Conservation (phyloP, 2,888 invertebrate species). For the Ectropis crepuscularia region DNA sequence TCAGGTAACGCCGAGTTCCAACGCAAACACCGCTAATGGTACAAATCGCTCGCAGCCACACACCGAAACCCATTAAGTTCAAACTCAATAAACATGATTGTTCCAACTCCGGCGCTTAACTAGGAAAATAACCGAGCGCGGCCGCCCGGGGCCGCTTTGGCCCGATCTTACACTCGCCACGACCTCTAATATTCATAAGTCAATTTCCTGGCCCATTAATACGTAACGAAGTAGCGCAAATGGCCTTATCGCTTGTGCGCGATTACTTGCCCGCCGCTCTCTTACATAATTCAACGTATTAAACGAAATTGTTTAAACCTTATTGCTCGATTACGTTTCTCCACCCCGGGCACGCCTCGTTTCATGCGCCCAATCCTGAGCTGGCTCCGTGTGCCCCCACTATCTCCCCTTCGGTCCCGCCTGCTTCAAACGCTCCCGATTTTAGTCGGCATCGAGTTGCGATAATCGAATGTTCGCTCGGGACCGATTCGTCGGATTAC, state of each 20-base stretch:
- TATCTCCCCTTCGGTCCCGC: slow-evolving; percentile 63
- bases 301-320: slow-evolving; percentile 86
- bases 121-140: slow-evolving; percentile 74
- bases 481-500: slow-evolving; percentile 58
- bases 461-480: slow-evolving; percentile 61
- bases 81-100: slow-evolving; percentile 82
- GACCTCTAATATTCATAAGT: slow-evolving; percentile 85
- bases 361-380: slow-evolving; percentile 72
- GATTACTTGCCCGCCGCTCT: slow-evolving; percentile 84
- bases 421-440: slow-evolving; percentile 57
- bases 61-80: slow-evolving; percentile 76
- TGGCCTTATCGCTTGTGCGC: slow-evolving; percentile 85
- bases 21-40: slow-evolving; percentile 75
- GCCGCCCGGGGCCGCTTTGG: slow-evolving; percentile 78
- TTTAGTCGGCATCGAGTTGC: slow-evolving; percentile 61
- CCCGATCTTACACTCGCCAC: slow-evolving; percentile 74
- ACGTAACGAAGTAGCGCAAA: slow-evolving; percentile 85
- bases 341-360: slow-evolving; percentile 81
- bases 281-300: slow-evolving; percentile 86
- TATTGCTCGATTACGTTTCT: slow-evolving; percentile 85
- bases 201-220: slow-evolving; percentile 85
- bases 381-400: slow-evolving; percentile 43
- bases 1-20: slow-evolving; percentile 26
- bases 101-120: slow-evolving; percentile 72
- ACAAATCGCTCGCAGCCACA: slow-evolving; percentile 67